Conservation (phyloP, 2,888 invertebrate species). For the Chrysolina haemoptera region DNA sequence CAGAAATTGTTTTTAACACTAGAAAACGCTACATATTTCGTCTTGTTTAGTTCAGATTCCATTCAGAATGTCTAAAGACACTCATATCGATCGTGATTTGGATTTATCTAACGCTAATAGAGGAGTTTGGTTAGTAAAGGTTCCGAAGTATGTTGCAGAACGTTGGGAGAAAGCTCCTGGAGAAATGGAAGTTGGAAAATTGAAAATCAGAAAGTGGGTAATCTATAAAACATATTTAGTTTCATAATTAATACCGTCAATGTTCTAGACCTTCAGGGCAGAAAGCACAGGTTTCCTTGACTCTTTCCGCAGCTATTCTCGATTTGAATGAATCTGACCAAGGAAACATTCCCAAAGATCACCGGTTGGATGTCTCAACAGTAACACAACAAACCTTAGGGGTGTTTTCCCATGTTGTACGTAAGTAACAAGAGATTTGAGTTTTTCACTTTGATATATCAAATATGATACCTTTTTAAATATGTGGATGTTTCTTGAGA, state of each 20-base stretch:
- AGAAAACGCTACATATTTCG: background rate
- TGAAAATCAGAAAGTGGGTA: constrained; percentile 84
- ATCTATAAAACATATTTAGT: background rate
- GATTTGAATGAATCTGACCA: constrained; percentile 84
- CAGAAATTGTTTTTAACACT: too few species aligned
- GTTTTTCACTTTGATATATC: background rate
- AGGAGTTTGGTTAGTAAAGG: constrained; percentile 97
- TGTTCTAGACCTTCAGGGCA: constrained; percentile 76
- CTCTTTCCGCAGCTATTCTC: constrained; percentile 85
- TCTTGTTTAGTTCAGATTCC: too few species aligned
- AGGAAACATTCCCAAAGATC: constrained; percentile 90
- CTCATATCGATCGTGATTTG: constrained; percentile 83
- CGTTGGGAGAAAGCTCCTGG: constrained; percentile 96
- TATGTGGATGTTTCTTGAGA: background rate
- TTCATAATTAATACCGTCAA: constrained; percentile 19
- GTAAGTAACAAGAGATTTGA: constrained; percentile 72
- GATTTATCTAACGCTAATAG: constrained; percentile 91
- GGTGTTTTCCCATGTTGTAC: constrained; percentile 89
- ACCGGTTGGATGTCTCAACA: constrained; percentile 91
- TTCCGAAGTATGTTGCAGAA: constrained; percentile 95
- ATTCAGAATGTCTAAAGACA: constrained; percentile 61
- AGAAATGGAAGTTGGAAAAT: constrained; percentile 93
- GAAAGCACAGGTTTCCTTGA: constrained; percentile 90
- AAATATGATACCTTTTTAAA: background rate
- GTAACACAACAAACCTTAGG: constrained; percentile 93